Evolutionary conservation across 2,113 vertebrate species (phyloP).

Genomic region (Trichechus manatus): DNA sequence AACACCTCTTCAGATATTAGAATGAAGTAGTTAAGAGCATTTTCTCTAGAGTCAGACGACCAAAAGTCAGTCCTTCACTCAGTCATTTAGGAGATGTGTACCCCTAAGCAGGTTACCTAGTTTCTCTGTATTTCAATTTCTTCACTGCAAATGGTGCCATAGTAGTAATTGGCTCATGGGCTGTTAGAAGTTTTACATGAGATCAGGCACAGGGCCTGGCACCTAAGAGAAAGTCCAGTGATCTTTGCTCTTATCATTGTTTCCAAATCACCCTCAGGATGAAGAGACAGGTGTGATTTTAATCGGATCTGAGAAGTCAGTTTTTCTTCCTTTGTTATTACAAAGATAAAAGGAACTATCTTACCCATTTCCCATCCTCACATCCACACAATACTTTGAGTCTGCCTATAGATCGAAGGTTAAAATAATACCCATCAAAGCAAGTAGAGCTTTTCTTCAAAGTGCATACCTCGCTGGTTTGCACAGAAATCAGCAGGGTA

Average conservation of each 20-base stretch:
- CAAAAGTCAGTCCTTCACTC: background rate
- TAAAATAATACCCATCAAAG: background rate
- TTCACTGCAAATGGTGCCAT: background rate
- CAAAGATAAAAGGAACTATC: accelerated
- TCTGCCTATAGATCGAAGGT: accelerated
- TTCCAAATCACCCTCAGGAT: background rate
- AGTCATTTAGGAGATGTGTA: too few relatives aligned
- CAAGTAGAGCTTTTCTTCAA: too few relatives aligned
- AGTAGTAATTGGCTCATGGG: accelerated
- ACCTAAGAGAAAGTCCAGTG: too few relatives aligned
- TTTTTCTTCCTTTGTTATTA: background rate
- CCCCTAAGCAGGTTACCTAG: too few relatives aligned
- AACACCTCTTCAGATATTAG: background rate
- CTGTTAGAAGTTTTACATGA: background rate
- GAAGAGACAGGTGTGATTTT: background rate
- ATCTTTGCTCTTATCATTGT: accelerated
- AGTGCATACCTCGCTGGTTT: accelerated
- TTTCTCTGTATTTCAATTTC: too few relatives aligned
- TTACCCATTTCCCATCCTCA: background rate
- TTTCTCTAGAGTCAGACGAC: too few relatives aligned
- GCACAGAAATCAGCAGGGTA: background rate
- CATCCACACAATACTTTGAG: accelerated
- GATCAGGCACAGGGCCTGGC: too few relatives aligned
- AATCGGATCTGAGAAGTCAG: background rate
- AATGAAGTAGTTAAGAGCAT: too few relatives aligned